Conservation (phyloP, 1,140 invertebrate genomes). For the Eufriesea mexicana region DNA sequence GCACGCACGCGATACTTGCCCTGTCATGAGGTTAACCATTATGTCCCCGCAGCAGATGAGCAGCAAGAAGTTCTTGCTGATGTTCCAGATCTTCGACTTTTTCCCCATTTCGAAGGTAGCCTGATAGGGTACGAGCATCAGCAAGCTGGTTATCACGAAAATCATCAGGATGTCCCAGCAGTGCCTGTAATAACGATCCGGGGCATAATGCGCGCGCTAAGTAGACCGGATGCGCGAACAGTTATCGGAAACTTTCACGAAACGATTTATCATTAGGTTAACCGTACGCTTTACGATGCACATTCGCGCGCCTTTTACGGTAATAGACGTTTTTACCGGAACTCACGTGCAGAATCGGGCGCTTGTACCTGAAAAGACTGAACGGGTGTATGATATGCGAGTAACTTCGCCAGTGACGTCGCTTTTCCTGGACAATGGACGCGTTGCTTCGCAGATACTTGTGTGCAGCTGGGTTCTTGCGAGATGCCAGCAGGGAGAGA, state of each 20-base stretch:
- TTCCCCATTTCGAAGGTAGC: conserved; percentile 69
- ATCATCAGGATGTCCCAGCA: conserved; percentile 75
- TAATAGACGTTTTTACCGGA: background rate
- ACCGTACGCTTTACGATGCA: background rate
- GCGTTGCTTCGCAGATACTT: conserved; percentile 74
- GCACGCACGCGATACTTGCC: conserved; percentile 62
- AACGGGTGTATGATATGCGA: conserved; percentile 76
- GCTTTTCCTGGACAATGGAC: conserved; percentile 72
- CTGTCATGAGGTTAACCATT: conserved; percentile 75
- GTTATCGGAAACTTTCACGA: conserved; percentile 16
- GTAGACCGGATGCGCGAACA: conserved; percentile 16
- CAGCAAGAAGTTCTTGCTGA: conserved; percentile 70
- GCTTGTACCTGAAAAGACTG: conserved; percentile 76
- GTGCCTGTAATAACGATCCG: conserved; percentile 31
- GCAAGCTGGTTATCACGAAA: conserved; percentile 56
- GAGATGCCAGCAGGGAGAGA: conserved; percentile 68
- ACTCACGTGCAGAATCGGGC: background rate
- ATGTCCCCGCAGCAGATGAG: conserved; percentile 70
- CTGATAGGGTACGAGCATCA: conserved; percentile 72
- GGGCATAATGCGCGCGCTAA: background rate
- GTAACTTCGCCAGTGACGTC: conserved; percentile 69
- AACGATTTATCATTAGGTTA: conserved; percentile 9
- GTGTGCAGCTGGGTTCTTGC: conserved; percentile 68
- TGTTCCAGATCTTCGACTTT: conserved; percentile 52
- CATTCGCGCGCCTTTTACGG: background rate